Conservation (phyloP, 1,140 invertebrate species). For the Leptopilina boulardi region DNA sequence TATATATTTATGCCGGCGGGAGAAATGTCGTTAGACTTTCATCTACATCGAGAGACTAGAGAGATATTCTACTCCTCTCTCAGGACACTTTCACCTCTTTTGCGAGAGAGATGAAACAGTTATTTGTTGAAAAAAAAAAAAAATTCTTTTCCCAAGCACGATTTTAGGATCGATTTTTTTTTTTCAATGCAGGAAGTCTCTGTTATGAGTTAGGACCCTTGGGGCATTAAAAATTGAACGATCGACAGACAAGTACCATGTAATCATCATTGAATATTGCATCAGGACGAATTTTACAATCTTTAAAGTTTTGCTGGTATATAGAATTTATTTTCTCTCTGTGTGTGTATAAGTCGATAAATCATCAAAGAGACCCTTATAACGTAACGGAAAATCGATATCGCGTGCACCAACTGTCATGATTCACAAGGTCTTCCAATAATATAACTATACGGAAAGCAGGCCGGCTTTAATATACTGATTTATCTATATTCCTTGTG, state of each 20-base stretch:
- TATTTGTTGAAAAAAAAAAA: not conserved
- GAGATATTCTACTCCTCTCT: too few relatives aligned
- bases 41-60: not conserved
- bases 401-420: conserved; percentile 46
- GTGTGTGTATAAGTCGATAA: conserved; percentile 39
- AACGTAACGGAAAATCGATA: conserved; percentile 38
- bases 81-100: not conserved
- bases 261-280: conserved; percentile 49
- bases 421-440: conserved; percentile 32
- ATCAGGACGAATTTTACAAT: conserved; percentile 35
- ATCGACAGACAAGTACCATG: conserved; percentile 36
- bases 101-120: not conserved
- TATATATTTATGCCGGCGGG: not conserved
- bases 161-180: not conserved
- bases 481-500: conserved; percentile 1
- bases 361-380: conserved; percentile 40
- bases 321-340: conserved; percentile 29
- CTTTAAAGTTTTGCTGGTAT: not conserved
- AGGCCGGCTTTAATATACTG: not conserved
- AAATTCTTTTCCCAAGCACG: conserved; percentile 16
- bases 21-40: not conserved
- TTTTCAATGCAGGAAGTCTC: conserved; percentile 12
- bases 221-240: conserved; percentile 42
- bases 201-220: not conserved
- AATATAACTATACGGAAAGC: conserved; percentile 31